Evolutionary conservation across 2,888 invertebrate genomes (phyloP), one percentile per base, ranked within the genome.

Genomic region (Cylloceria caligata): DNA sequence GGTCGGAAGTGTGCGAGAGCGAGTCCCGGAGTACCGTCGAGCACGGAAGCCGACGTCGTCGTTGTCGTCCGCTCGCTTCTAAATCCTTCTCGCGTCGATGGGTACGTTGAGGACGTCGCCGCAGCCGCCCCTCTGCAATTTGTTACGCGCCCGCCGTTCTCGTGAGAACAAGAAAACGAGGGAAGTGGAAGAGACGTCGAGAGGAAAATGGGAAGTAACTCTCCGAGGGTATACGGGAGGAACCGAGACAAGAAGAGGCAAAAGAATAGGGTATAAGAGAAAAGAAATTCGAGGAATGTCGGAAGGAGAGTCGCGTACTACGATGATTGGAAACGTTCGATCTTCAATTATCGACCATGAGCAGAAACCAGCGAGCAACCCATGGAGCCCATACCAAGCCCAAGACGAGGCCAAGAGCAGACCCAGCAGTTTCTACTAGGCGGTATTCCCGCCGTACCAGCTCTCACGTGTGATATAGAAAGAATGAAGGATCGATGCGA

Each of bases 321-420:
- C 79, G 79, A 79, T 79, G 79, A 79, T 79, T 79, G 82, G 79
- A 79, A 82, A 82, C 81, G 81, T 78, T 81, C 81, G 81, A 79
- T 81, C 78, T 81, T 81, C 81, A 81, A 81, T 77, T 77, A 81
- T 81, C 77, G 78, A 79, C 74, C 78, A 71, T 60, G 74, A 49
- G 79, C 57, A 67, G 67, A 75, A 75, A 60, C 75, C 60, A 69
- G 24, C 68, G 68, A 52, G 45, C 16, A 36, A 24, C 42, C 49
- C 36, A 42, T 30, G 16, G 39, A 24, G 34, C 11, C 34, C 36
- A 27, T 64, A 52, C 30, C 42, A 39, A 71, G 19, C 36, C n/a
- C 47, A 57, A 39, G 57, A 78, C 62, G 71, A 34, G 71, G 55
- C 65, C 67, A 55, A 67, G 49, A 68, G 73, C 79, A 62, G 42